These are phyloP conservation scores for Hermatobates lingyangjiaoensis DNA, from an alignment of 1,140 invertebrate species.

Conservation along the genomic window DNA sequence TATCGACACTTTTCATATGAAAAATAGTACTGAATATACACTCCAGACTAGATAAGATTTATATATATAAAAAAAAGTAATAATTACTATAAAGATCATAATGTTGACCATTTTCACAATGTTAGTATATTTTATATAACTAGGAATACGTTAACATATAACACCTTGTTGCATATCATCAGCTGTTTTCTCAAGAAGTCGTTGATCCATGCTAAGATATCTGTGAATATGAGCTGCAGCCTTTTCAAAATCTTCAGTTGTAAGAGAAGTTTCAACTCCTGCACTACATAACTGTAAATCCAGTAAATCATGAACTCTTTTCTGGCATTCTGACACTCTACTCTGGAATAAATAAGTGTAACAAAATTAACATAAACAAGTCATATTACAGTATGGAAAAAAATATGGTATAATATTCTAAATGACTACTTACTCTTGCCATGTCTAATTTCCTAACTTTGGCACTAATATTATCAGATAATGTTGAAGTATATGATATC, in stretches of 20 bases:
- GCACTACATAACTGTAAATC: slow-evolving; percentile 90
- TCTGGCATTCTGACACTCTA: slow-evolving; percentile 83
- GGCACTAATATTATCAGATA: slow-evolving; percentile 85
- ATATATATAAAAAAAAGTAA: too few relatives aligned
- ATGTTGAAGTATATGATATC: slow-evolving; percentile 67
- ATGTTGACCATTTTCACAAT: too few relatives aligned
- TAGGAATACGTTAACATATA: too few relatives aligned
- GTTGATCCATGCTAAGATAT: slow-evolving; percentile 88
- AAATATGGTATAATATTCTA: neutral
- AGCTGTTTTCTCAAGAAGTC: slow-evolving; percentile 57
- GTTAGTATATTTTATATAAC: neutral
- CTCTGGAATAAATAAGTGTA: slow-evolving; percentile 33
- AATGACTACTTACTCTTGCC: slow-evolving; percentile 50
- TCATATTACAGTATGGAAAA: neutral
- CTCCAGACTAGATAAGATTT: too few relatives aligned
- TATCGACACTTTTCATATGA: too few relatives aligned
- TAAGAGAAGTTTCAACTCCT: slow-evolving; percentile 79
- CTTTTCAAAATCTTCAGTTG: slow-evolving; percentile 79
- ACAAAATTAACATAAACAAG: neutral
- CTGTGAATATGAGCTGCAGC: slow-evolving; percentile 88
- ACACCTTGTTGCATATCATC: slow-evolving; percentile 46
- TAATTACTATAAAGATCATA: too few relatives aligned
- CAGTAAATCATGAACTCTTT: slow-evolving; percentile 85
- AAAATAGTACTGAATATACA: too few relatives aligned
- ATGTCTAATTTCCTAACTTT: slow-evolving; percentile 89